These are phyloP conservation scores for Paraescarpia echinospica DNA, from an alignment of 1,140 invertebrate species.

Conservation along the genomic window DNA sequence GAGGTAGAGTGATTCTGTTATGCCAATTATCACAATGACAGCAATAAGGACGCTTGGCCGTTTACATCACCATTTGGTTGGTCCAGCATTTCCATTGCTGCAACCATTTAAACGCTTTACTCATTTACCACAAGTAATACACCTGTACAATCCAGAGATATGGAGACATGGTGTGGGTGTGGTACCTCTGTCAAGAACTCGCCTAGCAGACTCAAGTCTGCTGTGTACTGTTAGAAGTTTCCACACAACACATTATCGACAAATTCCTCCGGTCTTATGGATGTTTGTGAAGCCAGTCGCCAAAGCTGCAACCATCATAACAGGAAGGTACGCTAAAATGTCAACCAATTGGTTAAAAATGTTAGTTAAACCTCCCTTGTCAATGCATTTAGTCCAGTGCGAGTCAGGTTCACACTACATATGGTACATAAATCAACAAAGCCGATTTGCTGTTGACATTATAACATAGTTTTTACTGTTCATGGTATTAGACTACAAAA, in stretches of 20 bases:
- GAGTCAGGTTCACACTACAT: too few relatives aligned
- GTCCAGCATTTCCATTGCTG: background rate
- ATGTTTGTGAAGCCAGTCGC: conserved; percentile 39
- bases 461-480: too few relatives aligned
- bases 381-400: too few relatives aligned
- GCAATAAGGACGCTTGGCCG: background rate
- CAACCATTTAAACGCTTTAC: background rate
- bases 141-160: background rate
- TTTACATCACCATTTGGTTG: background rate
- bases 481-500: too few relatives aligned
- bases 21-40: background rate
- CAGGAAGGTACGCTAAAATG: conserved; percentile 35
- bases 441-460: too few relatives aligned
- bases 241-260: conserved; percentile 31
- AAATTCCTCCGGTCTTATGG: conserved; percentile 40
- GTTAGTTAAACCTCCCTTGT: background rate
- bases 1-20: background rate
- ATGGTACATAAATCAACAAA: too few relatives aligned
- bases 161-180: background rate
- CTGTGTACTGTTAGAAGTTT: conserved; percentile 21
- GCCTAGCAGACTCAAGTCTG: background rate
- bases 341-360: background rate
- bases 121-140: background rate
- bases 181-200: background rate
- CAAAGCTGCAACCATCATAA: conserved; percentile 38